Conservation (phyloP, 2,797 vertebrate species). For the Amphiprion clarkii region DNA sequence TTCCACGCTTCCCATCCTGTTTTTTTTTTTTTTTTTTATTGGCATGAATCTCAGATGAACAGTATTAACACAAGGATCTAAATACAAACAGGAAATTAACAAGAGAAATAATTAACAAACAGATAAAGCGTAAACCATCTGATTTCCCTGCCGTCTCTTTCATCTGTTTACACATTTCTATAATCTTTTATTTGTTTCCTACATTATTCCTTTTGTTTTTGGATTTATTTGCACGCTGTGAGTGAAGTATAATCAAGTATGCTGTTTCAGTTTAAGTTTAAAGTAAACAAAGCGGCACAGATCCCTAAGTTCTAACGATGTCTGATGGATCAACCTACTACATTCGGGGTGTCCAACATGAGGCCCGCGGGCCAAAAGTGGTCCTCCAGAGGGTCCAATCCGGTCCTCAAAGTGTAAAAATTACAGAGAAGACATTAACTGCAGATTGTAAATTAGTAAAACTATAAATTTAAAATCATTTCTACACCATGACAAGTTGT, state of each 20-base stretch:
- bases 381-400: too few species aligned
- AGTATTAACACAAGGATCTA: conserved; percentile 54
- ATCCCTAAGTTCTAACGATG: not conserved
- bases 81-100: conserved; percentile 66
- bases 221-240: not conserved
- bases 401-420: too few species aligned
- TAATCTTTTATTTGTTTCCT: conserved; percentile 42
- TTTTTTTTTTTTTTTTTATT: conserved; percentile 51
- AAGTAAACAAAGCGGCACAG: not conserved
- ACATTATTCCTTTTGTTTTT: not conserved
- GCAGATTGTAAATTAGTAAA: too few species aligned
- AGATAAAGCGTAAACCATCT: conserved; percentile 58
- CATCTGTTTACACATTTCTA: conserved; percentile 51
- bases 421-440: too few species aligned
- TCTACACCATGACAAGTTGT: too few species aligned
- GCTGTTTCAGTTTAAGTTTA: not conserved
- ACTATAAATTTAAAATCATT: too few species aligned
- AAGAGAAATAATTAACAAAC: conserved; percentile 72
- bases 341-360: too few species aligned
- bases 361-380: too few species aligned
- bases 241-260: conserved; percentile 16
- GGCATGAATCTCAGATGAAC: conserved; percentile 63
- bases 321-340: not conserved
- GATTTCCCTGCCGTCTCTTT: conserved; percentile 71
- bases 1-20: conserved; percentile 33